Percentiles rank a stretch among this genome's conserved stretches.
Conservation (phyloP, 2,888 invertebrate genomes). For the Metacarcinus magister region DNA sequence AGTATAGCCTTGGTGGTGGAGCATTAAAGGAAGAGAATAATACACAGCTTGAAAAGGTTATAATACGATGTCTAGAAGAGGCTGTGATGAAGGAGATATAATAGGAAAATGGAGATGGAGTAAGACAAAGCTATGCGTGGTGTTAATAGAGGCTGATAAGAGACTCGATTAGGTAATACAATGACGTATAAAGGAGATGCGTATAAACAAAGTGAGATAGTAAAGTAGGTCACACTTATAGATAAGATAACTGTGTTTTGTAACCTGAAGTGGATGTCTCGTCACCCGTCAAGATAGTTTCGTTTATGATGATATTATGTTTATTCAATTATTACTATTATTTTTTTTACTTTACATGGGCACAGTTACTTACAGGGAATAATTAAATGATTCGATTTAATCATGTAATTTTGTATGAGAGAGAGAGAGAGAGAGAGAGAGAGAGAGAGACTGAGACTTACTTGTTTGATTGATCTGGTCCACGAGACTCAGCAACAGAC, state of each 20-base stretch:
- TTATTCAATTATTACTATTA: background rate
- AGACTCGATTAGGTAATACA: background rate
- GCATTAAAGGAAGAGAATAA: background rate
- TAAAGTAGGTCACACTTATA: background rate
- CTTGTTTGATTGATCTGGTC: conserved; percentile 79
- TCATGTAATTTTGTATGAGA: background rate
- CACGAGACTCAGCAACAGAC: conserved; percentile 76
- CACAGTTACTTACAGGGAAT: background rate
- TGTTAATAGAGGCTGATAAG: background rate
- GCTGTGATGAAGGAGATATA: background rate
- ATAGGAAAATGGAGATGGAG: background rate
- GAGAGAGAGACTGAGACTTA: conserved; percentile 40
- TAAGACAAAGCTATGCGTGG: background rate
- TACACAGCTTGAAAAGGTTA: background rate
- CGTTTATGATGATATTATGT: background rate
- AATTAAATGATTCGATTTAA: background rate
- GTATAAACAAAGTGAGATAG: background rate
- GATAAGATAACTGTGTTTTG: background rate
- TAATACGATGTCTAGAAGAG: background rate
- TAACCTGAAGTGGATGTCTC: background rate
- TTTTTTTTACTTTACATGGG: background rate
- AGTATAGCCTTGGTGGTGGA: background rate
- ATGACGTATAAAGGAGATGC: background rate
- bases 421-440: conserved; percentile 7
- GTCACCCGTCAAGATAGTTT: background rate